Conservation (phyloP, 2,888 invertebrate species). For the Syrista parreyssii region DNA sequence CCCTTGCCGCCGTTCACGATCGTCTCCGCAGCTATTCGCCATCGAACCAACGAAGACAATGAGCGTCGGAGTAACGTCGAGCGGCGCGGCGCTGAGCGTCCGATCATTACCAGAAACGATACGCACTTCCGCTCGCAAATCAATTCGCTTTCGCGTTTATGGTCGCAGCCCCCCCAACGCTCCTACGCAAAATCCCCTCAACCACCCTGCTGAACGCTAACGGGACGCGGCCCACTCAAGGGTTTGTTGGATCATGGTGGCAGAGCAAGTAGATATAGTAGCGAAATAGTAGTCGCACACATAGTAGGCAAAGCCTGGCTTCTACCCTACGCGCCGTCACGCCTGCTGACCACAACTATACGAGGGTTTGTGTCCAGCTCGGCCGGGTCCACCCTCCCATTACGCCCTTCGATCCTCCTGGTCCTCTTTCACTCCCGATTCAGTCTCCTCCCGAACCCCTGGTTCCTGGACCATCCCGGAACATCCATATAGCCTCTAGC, state of each 20-base stretch:
- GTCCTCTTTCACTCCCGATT: neutral
- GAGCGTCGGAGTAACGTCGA: conserved; percentile 34
- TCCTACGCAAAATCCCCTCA: neutral
- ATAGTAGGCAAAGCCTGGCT: conserved; percentile 33
- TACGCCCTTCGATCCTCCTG: neutral
- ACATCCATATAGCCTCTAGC: neutral
- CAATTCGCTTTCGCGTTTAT: conserved; percentile 62
- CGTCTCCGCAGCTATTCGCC: neutral
- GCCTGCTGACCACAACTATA: conserved; percentile 64
- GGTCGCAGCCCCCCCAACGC: conserved; percentile 53
- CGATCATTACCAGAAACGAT: conserved; percentile 63
- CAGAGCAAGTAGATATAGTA: conserved; percentile 17
- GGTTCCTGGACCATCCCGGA: conserved; percentile 18
- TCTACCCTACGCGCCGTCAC: conserved; percentile 57
- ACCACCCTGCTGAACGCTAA: conserved; percentile 20
- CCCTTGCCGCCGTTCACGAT: neutral
- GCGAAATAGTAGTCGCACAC: conserved; percentile 24
- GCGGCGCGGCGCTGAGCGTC: conserved; percentile 30
- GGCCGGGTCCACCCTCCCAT: conserved; percentile 32
- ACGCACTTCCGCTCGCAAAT: conserved; percentile 63
- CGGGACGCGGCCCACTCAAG: conserved; percentile 18
- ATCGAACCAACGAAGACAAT: conserved; percentile 46
- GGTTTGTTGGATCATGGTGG: conserved; percentile 36
- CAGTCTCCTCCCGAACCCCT: conserved; percentile 21
- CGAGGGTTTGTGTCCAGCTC: conserved; percentile 49